These are phyloP conservation scores for Augochlorella aurata DNA, from an alignment of 2,888 invertebrate species.

Conservation along the genomic window DNA sequence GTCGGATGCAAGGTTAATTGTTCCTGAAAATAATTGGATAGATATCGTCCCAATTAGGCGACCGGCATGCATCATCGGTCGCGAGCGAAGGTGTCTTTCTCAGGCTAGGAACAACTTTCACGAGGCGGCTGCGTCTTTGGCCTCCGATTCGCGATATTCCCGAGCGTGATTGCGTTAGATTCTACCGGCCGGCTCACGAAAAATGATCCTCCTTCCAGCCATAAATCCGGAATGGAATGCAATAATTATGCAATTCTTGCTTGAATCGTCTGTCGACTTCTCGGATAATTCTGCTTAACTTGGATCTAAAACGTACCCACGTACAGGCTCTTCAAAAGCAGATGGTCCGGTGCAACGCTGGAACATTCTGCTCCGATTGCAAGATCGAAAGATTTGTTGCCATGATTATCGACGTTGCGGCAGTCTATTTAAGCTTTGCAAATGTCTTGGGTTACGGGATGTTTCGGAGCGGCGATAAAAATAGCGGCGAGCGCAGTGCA, in stretches of 20 bases:
- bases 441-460: not conserved
- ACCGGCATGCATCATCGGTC: constrained; percentile 26
- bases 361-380: no score
- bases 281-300: no score
- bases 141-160: constrained; percentile 7
- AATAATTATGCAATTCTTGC: not conserved
- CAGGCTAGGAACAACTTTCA: constrained; percentile 41
- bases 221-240: not conserved
- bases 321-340: no score
- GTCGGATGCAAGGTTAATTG: constrained; percentile 22
- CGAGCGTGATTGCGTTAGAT: not conserved
- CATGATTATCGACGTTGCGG: not conserved
- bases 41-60: constrained; percentile 41
- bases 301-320: no score
- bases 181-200: not conserved
- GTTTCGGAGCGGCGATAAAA: not conserved
- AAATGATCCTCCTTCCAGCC: not conserved
- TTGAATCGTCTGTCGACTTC: not conserved
- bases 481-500: not conserved
- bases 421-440: not conserved
- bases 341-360: no score
- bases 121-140: constrained; percentile 22
- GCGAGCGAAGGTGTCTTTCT: constrained; percentile 43
- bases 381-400: not conserved
- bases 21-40: constrained; percentile 26